Base-by-base conservation (phyloP, 2,113 vertebrate genomes). In the Raja brachyura region DNA sequence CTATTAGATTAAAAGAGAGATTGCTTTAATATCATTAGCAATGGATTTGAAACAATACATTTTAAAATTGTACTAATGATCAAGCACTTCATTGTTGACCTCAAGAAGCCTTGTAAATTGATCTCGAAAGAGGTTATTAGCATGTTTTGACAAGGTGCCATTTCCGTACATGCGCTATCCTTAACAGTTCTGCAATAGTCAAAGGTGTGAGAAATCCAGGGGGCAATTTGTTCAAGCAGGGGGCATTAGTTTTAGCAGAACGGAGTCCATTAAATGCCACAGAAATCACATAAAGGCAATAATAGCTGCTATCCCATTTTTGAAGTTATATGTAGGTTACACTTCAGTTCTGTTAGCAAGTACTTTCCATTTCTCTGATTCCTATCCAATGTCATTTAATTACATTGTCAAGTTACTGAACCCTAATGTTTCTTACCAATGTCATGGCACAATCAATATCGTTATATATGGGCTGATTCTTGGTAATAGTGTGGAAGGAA, bases 91-190 rank as follows among this genome's bases (percentile, higher is more conserved):
- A 90, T 66, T 25, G 63, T 90, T 92, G 54, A 70, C 8, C 22
- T 92, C 48, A 48, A 33, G 63, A 90, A 92, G 90, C 66, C 39
- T 74, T 39, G n/a, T 11, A 73, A 54, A 11, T 22, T 73, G 68
- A 92, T 92, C 20, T 31, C n/a, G 39, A 73, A 48, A 48, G 90
- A 92, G 66, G 70, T 25, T 92, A 25, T 92, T 92, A 92, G 33
- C 39, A 54, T 74, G 25, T 18, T 13, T 74, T 90, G n/a, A 70
- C 8, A 70, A 86, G 20, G 33, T 90, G 66, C 31, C 61, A 16
- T 68, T 22, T 39, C 20, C 73, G 66, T 9, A 70, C 66, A 74
- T 25, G n/a, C 54, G 13, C 9, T 92, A 14, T 20, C 59, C 70
- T 70, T 92, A 70, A 73, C n/a, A 88, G 63, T 63, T 31, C n/a